Conservation (phyloP, 53 echinoderm and acorn worm genomes). For the Temnopleurus reevesii region DNA sequence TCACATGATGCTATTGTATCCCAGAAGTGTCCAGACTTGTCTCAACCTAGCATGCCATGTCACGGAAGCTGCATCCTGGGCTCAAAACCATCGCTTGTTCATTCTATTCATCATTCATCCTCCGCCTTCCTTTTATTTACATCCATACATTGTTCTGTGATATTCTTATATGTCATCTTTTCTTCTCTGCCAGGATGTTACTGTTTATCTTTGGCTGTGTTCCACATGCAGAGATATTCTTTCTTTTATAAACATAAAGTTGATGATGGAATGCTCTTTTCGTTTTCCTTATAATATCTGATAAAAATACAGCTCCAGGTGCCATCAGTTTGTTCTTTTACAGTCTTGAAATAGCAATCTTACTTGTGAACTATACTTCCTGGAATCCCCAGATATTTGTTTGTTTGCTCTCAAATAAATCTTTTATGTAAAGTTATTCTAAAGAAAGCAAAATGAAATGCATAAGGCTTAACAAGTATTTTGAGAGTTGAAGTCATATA, state of each 20-base stretch:
- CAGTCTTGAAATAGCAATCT: neutral
- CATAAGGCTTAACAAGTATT: neutral
- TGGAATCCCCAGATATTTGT: neutral
- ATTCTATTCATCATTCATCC: neutral
- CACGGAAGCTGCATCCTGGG: neutral
- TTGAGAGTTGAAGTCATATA: neutral
- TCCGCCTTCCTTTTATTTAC: neutral
- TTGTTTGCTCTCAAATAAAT: neutral
- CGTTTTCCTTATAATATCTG: neutral
- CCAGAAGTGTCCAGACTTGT: conserved; percentile 47
- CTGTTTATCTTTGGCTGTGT: neutral
- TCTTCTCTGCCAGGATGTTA: neutral
- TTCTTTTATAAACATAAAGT: neutral
- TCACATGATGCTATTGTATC: conserved; percentile 54
- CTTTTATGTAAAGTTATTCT: neutral
- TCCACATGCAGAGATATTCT: neutral
- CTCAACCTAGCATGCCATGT: conserved; percentile 1
- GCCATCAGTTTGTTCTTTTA: neutral
- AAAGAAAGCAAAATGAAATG: neutral
- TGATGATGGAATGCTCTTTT: neutral
- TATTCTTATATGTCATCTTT: neutral
- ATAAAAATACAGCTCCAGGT: neutral
- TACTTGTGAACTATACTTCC: neutral
- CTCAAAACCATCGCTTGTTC: conserved; percentile 19
- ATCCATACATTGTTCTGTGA: neutral